Percentiles rank a stretch among this genome's conserved stretches.
Evolutionary conservation across 64 coral and sea anemone genomes (phyloP).

Genomic region (Montipora efflorescens): DNA sequence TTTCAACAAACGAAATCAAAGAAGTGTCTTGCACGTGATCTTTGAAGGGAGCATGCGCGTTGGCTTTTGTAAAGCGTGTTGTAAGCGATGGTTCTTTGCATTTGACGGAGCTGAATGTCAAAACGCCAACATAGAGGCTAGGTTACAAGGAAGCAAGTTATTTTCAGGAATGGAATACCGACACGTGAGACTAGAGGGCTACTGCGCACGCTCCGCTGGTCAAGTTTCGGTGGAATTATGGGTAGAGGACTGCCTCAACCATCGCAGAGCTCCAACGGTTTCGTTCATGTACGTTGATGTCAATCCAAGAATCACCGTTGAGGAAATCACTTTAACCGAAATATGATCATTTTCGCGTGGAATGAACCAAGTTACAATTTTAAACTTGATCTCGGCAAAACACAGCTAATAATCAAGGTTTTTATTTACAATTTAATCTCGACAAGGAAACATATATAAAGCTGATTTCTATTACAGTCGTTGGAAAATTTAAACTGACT

Average conservation of each 20-base stretch:
- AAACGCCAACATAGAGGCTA: slow-evolving; percentile 64
- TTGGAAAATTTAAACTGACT: no score
- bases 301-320: slow-evolving; percentile 70
- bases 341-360: not conserved
- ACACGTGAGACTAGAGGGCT: slow-evolving; percentile 81
- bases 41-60: slow-evolving; percentile 89
- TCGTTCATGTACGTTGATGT: slow-evolving; percentile 40
- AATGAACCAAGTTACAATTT: no score
- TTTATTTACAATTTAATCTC: no score
- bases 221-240: slow-evolving; percentile 72
- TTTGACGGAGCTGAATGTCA: slow-evolving; percentile 68
- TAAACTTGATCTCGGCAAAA: no score
- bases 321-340: slow-evolving; percentile 59
- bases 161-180: slow-evolving; percentile 72
- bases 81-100: slow-evolving; percentile 92
- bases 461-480: no score
- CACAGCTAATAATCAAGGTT: no score
- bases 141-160: slow-evolving; percentile 68
- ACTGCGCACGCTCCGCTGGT: slow-evolving; percentile 77
- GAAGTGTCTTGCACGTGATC: slow-evolving; percentile 64
- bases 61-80: slow-evolving; percentile 86
- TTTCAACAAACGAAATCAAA: slow-evolving; percentile 61
- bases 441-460: no score
- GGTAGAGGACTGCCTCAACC: slow-evolving; percentile 78
- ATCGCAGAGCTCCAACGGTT: slow-evolving; percentile 49